phyloP scores from a whole-genome alignment of 2,888 invertebrate genomes.

The Flexamia atlantica region DNA sequence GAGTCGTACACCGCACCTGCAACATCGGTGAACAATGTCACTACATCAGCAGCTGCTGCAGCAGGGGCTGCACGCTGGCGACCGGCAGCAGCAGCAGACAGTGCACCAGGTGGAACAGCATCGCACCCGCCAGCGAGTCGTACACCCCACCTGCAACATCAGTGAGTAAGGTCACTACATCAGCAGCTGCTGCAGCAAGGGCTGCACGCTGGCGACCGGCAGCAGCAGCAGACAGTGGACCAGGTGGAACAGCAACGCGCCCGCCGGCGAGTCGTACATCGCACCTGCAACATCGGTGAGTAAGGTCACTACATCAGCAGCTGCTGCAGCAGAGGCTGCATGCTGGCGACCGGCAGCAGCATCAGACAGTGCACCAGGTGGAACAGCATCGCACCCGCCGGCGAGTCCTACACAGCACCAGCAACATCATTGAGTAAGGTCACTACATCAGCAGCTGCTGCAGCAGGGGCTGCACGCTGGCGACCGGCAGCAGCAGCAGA shows the following conservation, averaged over 20 bases:
- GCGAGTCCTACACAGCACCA: slow-evolving; percentile 77
- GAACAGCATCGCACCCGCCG: slow-evolving; percentile 79
- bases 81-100: slow-evolving; percentile 78
- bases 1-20: slow-evolving; percentile 77
- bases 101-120: slow-evolving; percentile 78
- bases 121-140: slow-evolving; percentile 78
- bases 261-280: slow-evolving; percentile 78
- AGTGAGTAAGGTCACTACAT: too few relatives aligned
- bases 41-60: slow-evolving; percentile 74
- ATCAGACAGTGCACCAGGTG: slow-evolving; percentile 78
- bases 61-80: slow-evolving; percentile 73
- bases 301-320: too few relatives aligned
- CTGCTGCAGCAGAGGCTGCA: slow-evolving; percentile 73
- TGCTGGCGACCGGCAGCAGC: slow-evolving; percentile 75
- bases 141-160: slow-evolving; percentile 75
- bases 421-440: slow-evolving; percentile 58
- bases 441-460: too few relatives aligned
- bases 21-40: too few relatives aligned
- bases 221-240: slow-evolving; percentile 78
- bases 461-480: too few relatives aligned
- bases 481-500: slow-evolving; percentile 77
- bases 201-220: slow-evolving; percentile 74
- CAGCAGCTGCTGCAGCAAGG: slow-evolving; percentile 73
- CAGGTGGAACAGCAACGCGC: slow-evolving; percentile 79
- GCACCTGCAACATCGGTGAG: slow-evolving; percentile 73